A percentile compares a stretch with the other conserved stretches of the same genome.
These are phyloP conservation scores for Cheiracanthium punctorium DNA, from an alignment of 2,888 invertebrate species.

Conservation along the genomic window DNA sequence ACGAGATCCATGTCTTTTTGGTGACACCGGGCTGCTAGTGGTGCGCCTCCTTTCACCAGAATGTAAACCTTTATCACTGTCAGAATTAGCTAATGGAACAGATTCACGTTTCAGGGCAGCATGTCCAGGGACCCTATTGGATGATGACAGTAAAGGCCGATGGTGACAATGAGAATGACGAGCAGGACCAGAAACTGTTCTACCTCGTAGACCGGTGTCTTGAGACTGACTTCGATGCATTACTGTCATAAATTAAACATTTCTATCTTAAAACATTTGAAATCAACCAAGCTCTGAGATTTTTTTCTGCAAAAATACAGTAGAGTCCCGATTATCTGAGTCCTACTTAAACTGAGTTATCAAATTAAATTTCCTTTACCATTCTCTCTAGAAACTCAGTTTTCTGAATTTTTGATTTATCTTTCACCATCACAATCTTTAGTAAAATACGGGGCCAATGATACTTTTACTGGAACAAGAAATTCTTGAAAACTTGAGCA, in stretches of 20 bases:
- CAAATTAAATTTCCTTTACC: too few relatives aligned
- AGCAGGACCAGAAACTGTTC: constrained; percentile 13
- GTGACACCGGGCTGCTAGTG: constrained; percentile 69
- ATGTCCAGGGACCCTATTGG: constrained; percentile 71
- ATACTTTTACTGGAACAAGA: too few relatives aligned
- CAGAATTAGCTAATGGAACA: neutral
- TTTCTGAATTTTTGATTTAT: too few relatives aligned
- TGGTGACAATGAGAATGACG: constrained; percentile 51
- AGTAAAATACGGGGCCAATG: too few relatives aligned
- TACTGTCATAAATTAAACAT: constrained; percentile 29
- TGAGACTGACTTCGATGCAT: constrained; percentile 71
- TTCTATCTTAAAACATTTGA: too few relatives aligned
- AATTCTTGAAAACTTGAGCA: too few relatives aligned
- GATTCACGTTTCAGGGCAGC: constrained; percentile 68
- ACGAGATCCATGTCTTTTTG: constrained; percentile 43
- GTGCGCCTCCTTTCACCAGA: constrained; percentile 59
- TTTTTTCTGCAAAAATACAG: too few relatives aligned
- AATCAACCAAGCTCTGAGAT: too few relatives aligned
- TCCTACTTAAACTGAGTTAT: too few relatives aligned
- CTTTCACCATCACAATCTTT: too few relatives aligned
- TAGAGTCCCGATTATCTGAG: too few relatives aligned
- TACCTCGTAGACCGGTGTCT: constrained; percentile 68
- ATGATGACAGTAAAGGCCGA: constrained; percentile 66
- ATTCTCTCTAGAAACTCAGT: too few relatives aligned
- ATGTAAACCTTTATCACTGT: constrained; percentile 21